Evolutionary conservation across 2,113 vertebrate genomes (phyloP).

Genomic region (Cyanoramphus novaezelandiae): DNA sequence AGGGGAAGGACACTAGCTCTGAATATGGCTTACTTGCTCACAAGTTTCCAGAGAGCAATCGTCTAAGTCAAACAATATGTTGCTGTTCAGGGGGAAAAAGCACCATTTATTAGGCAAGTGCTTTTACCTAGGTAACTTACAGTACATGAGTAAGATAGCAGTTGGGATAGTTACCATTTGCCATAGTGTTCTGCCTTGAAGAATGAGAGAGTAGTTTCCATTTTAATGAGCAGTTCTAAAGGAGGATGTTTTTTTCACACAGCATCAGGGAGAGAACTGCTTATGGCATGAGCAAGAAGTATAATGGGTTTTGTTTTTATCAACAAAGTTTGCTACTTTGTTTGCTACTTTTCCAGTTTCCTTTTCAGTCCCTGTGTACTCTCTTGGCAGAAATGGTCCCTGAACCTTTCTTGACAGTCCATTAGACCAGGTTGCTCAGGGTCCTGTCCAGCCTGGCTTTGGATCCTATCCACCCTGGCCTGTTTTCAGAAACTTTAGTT

Average conservation of each 20-base stretch:
- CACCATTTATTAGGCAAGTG: not conserved
- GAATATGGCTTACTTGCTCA: not conserved
- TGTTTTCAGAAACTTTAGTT: not conserved
- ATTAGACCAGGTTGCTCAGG: not conserved
- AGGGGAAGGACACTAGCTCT: conserved; percentile 11
- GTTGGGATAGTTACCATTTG: not conserved
- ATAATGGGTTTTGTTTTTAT: not conserved
- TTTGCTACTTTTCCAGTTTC: not conserved
- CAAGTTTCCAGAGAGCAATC: not conserved
- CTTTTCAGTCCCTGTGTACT: not conserved
- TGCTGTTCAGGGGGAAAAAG: not conserved
- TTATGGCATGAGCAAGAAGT: not conserved
- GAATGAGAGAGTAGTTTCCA: not conserved
- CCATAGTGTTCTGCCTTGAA: not conserved
- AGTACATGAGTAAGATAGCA: not conserved
- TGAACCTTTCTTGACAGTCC: not conserved
- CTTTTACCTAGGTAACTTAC: not conserved
- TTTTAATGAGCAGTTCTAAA: not conserved
- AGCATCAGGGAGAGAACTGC: not conserved
- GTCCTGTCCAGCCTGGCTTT: not conserved
- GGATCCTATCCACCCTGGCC: not conserved
- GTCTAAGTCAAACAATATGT: not conserved
- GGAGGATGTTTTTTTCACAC: not conserved
- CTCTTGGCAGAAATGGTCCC: not conserved
- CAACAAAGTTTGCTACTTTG: not conserved